Conservation (phyloP, 2,888 invertebrate genomes). For the Gonocerus acuteangulatus region DNA sequence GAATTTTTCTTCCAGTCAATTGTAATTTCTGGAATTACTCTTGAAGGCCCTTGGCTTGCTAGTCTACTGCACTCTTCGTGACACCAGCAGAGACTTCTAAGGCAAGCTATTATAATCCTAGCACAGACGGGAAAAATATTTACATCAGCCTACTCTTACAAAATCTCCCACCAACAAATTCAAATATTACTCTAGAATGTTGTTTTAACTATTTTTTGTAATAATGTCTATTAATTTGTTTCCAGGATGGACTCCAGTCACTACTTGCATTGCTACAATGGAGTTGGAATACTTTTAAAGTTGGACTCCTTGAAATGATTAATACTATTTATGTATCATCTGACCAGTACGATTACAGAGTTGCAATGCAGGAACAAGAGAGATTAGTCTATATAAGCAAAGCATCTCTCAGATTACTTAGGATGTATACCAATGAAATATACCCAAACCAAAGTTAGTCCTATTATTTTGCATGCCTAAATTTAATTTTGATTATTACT, state of each 20-base stretch:
- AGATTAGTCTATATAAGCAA: conserved; percentile 78
- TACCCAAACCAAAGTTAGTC: conserved; percentile 65
- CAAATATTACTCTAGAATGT: too few relatives aligned
- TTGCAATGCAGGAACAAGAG: conserved; percentile 59
- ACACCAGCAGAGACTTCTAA: too few relatives aligned
- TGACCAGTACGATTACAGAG: conserved; percentile 39
- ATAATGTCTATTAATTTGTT: too few relatives aligned
- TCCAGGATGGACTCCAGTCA: conserved; percentile 68
- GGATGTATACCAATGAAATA: conserved; percentile 82
- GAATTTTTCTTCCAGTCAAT: too few relatives aligned
- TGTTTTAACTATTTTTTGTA: too few relatives aligned
- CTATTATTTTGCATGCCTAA: neutral
- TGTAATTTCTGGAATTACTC: too few relatives aligned
- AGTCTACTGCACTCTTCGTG: too few relatives aligned
- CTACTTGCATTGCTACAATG: conserved; percentile 77
- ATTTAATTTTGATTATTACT: neutral
- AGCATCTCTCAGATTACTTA: conserved; percentile 70
- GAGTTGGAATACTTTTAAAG: conserved; percentile 84
- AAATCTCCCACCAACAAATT: too few relatives aligned
- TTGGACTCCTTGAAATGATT: conserved; percentile 54
- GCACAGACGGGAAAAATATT: too few relatives aligned
- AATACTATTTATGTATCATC: conserved; percentile 41
- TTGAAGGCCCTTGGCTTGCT: too few relatives aligned
- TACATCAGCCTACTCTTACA: too few relatives aligned
- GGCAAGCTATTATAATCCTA: too few relatives aligned